Evolutionary conservation across 2,888 invertebrate genomes (phyloP).

Genomic region (Mayetiola destructor): DNA sequence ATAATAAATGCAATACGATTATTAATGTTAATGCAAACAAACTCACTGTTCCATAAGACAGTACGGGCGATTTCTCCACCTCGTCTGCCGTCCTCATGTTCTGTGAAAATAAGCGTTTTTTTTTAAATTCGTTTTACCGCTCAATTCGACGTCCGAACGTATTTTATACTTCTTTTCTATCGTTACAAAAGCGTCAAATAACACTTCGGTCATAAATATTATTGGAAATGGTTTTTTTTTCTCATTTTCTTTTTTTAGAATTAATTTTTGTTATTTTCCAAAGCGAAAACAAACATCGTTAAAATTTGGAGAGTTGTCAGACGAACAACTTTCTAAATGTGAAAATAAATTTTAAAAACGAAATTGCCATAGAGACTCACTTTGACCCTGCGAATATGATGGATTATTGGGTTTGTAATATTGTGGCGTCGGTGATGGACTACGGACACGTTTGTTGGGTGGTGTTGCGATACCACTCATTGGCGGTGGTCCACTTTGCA

Average conservation of each 20-base stretch:
- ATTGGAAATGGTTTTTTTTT: background rate
- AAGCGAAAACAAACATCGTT: no score
- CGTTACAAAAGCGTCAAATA: background rate
- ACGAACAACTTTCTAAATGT: no score
- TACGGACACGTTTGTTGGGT: slow-evolving; percentile 40
- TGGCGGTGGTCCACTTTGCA: slow-evolving; percentile 19
- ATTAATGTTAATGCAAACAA: background rate
- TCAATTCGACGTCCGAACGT: background rate
- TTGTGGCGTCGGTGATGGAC: slow-evolving; percentile 41
- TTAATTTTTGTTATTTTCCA: no score
- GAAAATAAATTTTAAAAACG: no score
- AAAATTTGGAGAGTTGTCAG: no score
- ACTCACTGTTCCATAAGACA: slow-evolving; percentile 75
- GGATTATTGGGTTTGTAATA: slow-evolving; percentile 28
- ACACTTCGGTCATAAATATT: no score
- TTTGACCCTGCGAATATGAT: slow-evolving; percentile 27
- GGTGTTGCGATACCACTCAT: slow-evolving; percentile 24
- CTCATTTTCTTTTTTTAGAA: background rate
- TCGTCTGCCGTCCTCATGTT: slow-evolving; percentile 66
- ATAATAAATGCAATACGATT: no score
- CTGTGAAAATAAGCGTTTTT: slow-evolving; percentile 32
- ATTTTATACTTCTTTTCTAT: background rate
- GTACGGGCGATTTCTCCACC: slow-evolving; percentile 64
- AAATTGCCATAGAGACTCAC: slow-evolving; percentile 23
- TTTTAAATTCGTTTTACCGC: slow-evolving; percentile 23